Evolutionary conservation across 2,113 vertebrate genomes (phyloP).

Genomic region (Grus americana): DNA sequence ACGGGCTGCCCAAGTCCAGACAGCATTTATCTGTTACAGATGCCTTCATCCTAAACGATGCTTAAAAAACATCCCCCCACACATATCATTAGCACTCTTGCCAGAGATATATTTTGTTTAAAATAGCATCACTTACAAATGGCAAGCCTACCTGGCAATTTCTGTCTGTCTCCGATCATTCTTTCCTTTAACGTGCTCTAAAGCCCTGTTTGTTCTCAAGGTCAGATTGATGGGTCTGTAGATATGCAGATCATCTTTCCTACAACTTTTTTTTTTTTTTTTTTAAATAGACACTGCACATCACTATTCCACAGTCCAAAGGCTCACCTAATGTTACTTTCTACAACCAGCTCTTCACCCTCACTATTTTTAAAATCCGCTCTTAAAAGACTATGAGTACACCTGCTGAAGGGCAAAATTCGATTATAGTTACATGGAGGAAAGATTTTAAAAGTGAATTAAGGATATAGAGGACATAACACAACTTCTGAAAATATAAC

Average conservation of each 20-base stretch:
- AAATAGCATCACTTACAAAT: not conserved
- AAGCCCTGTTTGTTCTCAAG: not conserved
- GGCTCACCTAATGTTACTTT: not conserved
- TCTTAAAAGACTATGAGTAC: not conserved
- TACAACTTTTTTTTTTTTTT: not conserved
- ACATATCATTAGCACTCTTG: too few species aligned
- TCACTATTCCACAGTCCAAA: not conserved
- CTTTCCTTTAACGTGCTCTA: not conserved
- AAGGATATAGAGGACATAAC: not conserved
- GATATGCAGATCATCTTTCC: not conserved
- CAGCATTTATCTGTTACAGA: not conserved
- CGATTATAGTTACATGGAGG: not conserved
- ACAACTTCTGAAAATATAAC: not conserved
- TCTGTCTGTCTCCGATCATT: not conserved
- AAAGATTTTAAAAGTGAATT: not conserved
- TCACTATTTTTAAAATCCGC: not conserved
- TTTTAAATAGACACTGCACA: not conserved
- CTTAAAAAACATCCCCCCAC: not conserved
- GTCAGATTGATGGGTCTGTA: not conserved
- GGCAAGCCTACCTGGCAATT: not conserved
- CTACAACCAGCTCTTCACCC: not conserved
- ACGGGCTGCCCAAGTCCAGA: not conserved
- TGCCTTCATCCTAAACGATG: not conserved
- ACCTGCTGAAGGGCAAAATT: not conserved
- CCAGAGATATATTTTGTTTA: not conserved